Evolutionary conservation across 2,797 vertebrate species (phyloP), one percentile per base, ranked within the genome.

Genomic region (Prunella strophiata): DNA sequence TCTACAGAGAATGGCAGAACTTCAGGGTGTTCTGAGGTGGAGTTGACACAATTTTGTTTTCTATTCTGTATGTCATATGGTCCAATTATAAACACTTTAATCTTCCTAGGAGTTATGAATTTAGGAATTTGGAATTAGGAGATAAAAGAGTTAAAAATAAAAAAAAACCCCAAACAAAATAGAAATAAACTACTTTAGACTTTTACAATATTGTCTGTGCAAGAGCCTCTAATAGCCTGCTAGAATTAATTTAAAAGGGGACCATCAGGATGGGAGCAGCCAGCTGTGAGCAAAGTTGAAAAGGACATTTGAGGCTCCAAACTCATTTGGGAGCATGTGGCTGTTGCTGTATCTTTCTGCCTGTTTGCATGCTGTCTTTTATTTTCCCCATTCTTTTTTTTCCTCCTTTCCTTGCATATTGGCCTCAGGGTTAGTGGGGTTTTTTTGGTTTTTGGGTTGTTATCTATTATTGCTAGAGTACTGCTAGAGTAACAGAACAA

Each of bases 211-310:
- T 82, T 91, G 45, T 80, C 67, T 96, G 84, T 84, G 71, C 86
- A 74, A 89, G 80, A 91, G 70, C 38, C 45, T 86, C 62, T 94
- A 90, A 94, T 90, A 88, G 89, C 74, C 89, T 93, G 93, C 91
- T 95, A 94, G 88, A 68, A 79, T 93, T 90, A 88, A 93, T 95
- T 94, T 94, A 59, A 86, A 91, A 79, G 27, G 19, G 21, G 71
- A 90, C 38, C 26, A 74, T 87, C 74, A 94, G 65, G 40, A 82
- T 76, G 54, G 74, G 43, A 95, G 83, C 88, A 97, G 74, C 89
- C 55, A 93, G 62, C 83, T 85, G 89, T 94, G 85, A 93, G 77
- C 70, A 88, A 93, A 93, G 93, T 91, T 91, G 76, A 87, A 94
- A 93, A 51, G 89, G 88, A 91, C 91, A 62, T 86, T 85, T 86